Evolutionary conservation across 2,113 vertebrate genomes (phyloP).

Genomic region (Thunnus thynnus): DNA sequence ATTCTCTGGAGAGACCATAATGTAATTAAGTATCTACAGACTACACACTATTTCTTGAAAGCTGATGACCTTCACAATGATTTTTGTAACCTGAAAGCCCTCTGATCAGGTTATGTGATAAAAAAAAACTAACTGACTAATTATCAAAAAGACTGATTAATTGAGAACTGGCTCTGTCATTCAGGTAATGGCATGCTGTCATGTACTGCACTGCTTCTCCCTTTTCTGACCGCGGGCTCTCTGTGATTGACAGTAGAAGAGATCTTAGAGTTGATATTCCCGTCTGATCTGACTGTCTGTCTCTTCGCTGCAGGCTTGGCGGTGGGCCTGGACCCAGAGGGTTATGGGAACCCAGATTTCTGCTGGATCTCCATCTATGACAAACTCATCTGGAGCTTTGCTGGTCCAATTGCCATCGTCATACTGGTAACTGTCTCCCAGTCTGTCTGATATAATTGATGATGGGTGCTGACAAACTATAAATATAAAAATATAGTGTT

Average conservation of each 20-base stretch:
- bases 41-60: too few relatives aligned
- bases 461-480: background rate
- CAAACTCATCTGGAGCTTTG: constrained; percentile 98
- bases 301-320: constrained; percentile 88
- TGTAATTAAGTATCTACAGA: too few relatives aligned
- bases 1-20: too few relatives aligned
- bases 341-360: constrained; percentile 97
- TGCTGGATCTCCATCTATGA: constrained; percentile 99
- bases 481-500: background rate
- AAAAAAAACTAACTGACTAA: background rate
- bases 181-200: background rate
- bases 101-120: too few relatives aligned
- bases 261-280: constrained; percentile 4
- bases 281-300: constrained; percentile 32
- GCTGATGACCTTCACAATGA: too few relatives aligned
- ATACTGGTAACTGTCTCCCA: constrained; percentile 88
- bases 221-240: background rate
- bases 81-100: too few relatives aligned
- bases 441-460: background rate
- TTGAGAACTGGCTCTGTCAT: background rate
- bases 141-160: background rate
- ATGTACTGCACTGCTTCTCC: background rate
- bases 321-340: constrained; percentile 95
- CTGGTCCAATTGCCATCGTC: constrained; percentile 94
- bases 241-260: constrained; percentile 5